Base-by-base conservation (phyloP, 2,113 vertebrate species). In the Pitta sordida region DNA sequence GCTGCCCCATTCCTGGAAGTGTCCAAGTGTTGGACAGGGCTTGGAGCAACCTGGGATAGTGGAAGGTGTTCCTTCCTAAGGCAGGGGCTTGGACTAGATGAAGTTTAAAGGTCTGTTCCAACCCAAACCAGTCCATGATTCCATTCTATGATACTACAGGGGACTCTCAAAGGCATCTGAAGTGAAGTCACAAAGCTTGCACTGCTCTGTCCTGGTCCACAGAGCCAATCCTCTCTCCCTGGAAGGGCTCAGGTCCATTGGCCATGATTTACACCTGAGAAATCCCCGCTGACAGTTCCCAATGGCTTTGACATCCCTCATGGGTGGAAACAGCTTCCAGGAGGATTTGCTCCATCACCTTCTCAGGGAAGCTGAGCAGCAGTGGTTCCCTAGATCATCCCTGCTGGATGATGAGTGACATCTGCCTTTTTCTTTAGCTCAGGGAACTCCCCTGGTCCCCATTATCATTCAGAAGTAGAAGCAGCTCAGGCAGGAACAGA, bases 181-280 rank as follows among this genome's bases (percentile, higher is more conserved):
- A 27, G 53, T 3, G 22, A 39, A 44, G 20, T 68, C 34, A 15
- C 1, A 3, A 18, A 46, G 16, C 34, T 41, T 17, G 34, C 15
- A 0, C 32, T 44, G 32, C 84, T 69, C 76, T 13, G 48, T 36
- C n/a, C 20, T 32, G 62, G 19, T 9, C 48, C 27, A 1, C 29
- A 32, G 81, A 37, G 7, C 39, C 20, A 3, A 0, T 11, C 6
- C 3, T 44, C 46, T 77, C 34, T 13, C 51, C 46, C 16, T 17
- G 62, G 44, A 22, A 7, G 18, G 19, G 22, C 43, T 30, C 62
- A 4, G 30, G 27, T 22, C 62, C 16, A 0, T 7, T 15, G 41
- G 59, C 46, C 1, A 0, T 2, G 44, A 44, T 26, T 83, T 11
- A 15, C 4, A 3, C 13, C 41, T 0, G 1, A 8, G 4, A 39